These are phyloP conservation scores for Thunnus albacares DNA, from an alignment of 2,797 vertebrate genomes.

Conservation along the genomic window DNA sequence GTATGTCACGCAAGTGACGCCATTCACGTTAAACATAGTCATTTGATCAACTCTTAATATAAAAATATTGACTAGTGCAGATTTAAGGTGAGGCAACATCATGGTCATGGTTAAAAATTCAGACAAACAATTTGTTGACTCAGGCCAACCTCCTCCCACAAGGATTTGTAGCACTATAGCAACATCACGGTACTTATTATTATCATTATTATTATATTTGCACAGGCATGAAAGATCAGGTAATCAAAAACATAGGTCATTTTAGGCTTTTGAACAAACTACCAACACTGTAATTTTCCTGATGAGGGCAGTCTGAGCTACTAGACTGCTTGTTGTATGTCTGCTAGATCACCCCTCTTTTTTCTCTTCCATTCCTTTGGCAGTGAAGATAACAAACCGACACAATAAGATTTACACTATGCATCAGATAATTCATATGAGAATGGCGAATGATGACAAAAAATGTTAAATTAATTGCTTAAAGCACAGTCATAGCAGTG, in stretches of 20 bases:
- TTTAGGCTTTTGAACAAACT: no score
- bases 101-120: not conserved
- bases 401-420: not conserved
- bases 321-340: no score
- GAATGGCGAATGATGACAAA: not conserved
- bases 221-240: no score
- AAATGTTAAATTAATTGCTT: conserved; percentile 46
- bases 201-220: no score
- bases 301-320: no score
- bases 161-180: not conserved
- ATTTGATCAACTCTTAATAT: not conserved
- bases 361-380: not conserved
- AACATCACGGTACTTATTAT: not conserved
- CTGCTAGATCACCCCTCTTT: no score
- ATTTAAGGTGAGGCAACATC: not conserved
- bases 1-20: no score
- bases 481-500: conserved; percentile 32
- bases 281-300: no score
- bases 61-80: not conserved
- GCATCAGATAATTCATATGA: conserved; percentile 1
- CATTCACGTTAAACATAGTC: no score
- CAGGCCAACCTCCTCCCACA: not conserved
- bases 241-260: no score
- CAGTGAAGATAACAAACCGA: conserved; percentile 2
- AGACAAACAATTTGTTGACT: not conserved